phyloP scores from a whole-genome alignment of 2,113 vertebrate genomes.

The Naja naja region DNA sequence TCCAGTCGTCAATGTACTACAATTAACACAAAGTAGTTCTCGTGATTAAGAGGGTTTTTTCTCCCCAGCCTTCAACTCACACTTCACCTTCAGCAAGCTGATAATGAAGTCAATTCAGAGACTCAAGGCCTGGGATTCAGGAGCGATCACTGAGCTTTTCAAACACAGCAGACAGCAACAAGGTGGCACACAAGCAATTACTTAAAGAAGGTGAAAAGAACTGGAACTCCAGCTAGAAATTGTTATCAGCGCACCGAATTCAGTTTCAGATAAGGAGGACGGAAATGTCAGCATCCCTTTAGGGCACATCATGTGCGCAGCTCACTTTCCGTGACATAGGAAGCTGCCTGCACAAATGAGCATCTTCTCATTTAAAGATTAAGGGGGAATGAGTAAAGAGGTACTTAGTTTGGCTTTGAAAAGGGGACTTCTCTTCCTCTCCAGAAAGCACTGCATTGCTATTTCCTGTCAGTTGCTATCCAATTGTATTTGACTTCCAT shows the following conservation, averaged over 20 bases:
- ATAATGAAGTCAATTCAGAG: neutral
- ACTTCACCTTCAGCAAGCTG: neutral
- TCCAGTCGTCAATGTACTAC: too few species aligned
- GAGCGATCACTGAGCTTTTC: neutral
- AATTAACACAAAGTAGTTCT: neutral
- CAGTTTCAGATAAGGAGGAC: neutral
- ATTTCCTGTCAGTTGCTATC: neutral
- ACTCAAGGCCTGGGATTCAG: neutral
- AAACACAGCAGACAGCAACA: neutral
- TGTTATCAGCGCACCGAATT: neutral
- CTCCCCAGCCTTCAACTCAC: neutral
- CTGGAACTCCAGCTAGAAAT: neutral
- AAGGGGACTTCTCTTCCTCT: neutral
- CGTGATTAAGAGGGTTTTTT: neutral
- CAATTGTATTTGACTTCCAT: neutral
- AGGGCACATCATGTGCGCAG: neutral
- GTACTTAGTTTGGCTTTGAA: neutral
- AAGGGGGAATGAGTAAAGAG: neutral
- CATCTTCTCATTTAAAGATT: neutral
- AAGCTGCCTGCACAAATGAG: neutral
- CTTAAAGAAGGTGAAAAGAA: neutral
- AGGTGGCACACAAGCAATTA: neutral
- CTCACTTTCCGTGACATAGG: neutral
- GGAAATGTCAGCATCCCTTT: neutral
- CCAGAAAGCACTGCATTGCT: neutral